These are phyloP conservation scores for Patella ulyssiponensis DNA, from an alignment of 2,888 invertebrate genomes.

Conservation along the genomic window DNA sequence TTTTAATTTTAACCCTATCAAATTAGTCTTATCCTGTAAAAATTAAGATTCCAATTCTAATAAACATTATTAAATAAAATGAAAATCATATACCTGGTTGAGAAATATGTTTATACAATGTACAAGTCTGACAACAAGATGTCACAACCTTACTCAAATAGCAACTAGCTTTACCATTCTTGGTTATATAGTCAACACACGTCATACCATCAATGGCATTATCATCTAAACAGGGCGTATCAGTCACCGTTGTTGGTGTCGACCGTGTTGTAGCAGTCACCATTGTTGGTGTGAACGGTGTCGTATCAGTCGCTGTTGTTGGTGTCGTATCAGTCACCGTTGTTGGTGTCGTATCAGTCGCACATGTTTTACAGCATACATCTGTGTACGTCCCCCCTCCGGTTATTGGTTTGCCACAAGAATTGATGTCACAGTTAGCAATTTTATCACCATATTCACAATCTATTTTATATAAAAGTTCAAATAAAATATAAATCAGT, in stretches of 20 bases:
- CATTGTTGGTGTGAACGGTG: neutral
- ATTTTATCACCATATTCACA: neutral
- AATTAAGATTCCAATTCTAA: too few species aligned
- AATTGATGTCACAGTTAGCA: neutral
- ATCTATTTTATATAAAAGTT: neutral
- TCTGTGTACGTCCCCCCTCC: neutral
- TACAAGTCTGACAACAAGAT: conserved; percentile 34
- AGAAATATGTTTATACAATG: too few species aligned
- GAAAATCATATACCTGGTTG: too few species aligned
- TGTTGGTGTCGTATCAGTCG: neutral
- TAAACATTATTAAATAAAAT: too few species aligned
- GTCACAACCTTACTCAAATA: conserved; percentile 26
- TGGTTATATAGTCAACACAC: conserved; percentile 26
- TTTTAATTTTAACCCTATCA: too few species aligned
- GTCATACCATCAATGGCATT: neutral
- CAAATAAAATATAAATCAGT: too few species aligned
- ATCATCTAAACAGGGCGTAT: conserved; percentile 18
- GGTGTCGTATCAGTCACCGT: neutral
- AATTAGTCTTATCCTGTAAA: too few species aligned
- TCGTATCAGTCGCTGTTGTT: neutral
- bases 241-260: neutral
- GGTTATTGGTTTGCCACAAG: neutral
- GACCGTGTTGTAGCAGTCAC: too few species aligned
- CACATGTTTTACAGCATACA: neutral
- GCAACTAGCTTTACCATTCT: conserved; percentile 35